Evolutionary conservation across 2,888 invertebrate species (phyloP).

Genomic region (Chelonus formosanus): DNA sequence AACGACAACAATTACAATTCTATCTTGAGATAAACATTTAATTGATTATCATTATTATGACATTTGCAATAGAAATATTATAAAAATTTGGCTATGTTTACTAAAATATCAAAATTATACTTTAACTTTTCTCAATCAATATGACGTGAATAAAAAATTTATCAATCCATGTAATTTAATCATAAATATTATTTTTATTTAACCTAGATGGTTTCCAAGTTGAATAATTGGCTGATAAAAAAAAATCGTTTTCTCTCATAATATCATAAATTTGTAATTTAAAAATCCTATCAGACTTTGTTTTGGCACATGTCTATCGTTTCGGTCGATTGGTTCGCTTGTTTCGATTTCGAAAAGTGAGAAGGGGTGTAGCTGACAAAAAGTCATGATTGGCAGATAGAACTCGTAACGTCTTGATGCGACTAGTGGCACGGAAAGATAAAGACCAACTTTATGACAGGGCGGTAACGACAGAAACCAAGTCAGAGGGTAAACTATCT

Average conservation of each 20-base stretch:
- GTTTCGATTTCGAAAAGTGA: neutral
- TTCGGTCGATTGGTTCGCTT: constrained; percentile 34
- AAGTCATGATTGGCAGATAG: constrained; percentile 46
- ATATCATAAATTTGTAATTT: constrained; percentile 8
- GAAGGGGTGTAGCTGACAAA: constrained; percentile 17
- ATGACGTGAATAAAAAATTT: no score
- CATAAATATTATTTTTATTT: no score
- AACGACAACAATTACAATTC: no score
- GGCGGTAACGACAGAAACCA: constrained; percentile 22
- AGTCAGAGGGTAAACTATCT: neutral
- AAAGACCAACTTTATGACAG: constrained; percentile 56
- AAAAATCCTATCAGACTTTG: constrained; percentile 9
- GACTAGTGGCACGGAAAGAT: constrained; percentile 50
- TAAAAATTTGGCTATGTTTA: no score
- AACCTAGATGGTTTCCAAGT: no score
- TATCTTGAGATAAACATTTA: no score
- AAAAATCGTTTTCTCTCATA: neutral
- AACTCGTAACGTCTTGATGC: constrained; percentile 34
- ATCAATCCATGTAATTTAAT: no score
- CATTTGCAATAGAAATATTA: no score
- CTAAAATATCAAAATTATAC: no score
- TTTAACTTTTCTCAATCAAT: no score
- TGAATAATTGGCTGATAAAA: no score
- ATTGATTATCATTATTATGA: no score
- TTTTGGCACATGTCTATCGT: constrained; percentile 43